phyloP scores from a whole-genome alignment of 2,888 invertebrate genomes.

The Lamproptera curius region DNA sequence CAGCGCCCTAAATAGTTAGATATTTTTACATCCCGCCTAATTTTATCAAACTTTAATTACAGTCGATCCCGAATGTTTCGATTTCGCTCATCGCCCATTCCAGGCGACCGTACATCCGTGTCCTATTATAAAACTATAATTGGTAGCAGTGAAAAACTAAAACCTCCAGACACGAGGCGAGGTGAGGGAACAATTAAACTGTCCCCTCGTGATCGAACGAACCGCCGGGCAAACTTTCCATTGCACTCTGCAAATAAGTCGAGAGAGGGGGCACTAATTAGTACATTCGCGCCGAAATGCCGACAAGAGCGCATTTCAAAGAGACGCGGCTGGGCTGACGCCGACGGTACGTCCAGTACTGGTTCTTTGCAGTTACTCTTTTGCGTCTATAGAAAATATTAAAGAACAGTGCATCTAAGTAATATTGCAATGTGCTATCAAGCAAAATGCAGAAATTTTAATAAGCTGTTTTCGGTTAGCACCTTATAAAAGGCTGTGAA shows the following conservation, averaged over 20 bases:
- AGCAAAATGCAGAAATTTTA: no score
- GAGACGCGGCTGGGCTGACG: slow-evolving; percentile 53
- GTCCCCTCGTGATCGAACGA: slow-evolving; percentile 36
- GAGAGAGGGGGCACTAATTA: slow-evolving; percentile 56
- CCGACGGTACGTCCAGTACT: slow-evolving; percentile 19
- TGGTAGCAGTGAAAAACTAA: slow-evolving; percentile 20
- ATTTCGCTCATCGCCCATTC: neutral
- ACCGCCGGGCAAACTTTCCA: slow-evolving; percentile 51
- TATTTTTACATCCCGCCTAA: no score
- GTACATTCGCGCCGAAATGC: slow-evolving; percentile 62
- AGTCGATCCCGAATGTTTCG: no score
- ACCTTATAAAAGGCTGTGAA: no score
- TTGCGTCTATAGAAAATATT: no score
- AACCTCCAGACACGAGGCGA: slow-evolving; percentile 22
- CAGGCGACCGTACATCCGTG: neutral
- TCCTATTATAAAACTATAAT: slow-evolving; percentile 20
- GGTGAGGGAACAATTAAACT: slow-evolving; percentile 43
- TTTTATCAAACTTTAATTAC: no score
- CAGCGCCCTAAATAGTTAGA: no score
- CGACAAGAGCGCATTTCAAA: slow-evolving; percentile 41
- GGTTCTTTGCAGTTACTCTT: slow-evolving; percentile 14
- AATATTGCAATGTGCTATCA: no score
- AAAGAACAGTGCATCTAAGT: no score
- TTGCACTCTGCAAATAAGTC: slow-evolving; percentile 58
- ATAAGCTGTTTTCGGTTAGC: no score